Conservation (phyloP, 2,888 invertebrate genomes). For the Sialis lutaria region DNA sequence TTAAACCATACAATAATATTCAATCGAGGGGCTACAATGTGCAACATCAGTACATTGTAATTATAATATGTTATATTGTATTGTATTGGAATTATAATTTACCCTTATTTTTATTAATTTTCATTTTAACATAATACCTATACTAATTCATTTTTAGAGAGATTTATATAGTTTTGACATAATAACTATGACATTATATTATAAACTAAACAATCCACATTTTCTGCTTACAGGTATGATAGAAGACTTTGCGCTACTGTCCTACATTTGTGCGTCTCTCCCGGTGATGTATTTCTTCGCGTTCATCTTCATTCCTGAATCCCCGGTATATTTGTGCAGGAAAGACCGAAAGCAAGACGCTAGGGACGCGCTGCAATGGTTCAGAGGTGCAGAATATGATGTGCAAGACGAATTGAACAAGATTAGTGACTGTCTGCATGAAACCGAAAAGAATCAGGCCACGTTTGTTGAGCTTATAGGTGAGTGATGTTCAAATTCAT, state of each 20-base stretch:
- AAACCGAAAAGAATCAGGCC: constrained; percentile 26
- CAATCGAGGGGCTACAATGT: too few species aligned
- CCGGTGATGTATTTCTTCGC: constrained; percentile 25
- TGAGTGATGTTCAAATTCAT: too few species aligned
- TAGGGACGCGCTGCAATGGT: constrained; percentile 36
- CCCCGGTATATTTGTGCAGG: constrained; percentile 42
- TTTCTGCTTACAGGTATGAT: constrained; percentile 19
- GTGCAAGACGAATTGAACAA: constrained; percentile 34
- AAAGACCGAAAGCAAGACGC: constrained; percentile 38
- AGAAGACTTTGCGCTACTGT: constrained; percentile 25
- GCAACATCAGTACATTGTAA: too few species aligned
- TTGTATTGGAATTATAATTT: too few species aligned
- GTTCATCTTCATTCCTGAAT: constrained; percentile 50
- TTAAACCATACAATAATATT: too few species aligned
- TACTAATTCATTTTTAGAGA: too few species aligned
- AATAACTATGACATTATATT: too few species aligned
- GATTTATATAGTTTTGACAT: too few species aligned
- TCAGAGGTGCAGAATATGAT: constrained; percentile 40
- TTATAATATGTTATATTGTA: too few species aligned
- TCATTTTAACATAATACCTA: too few species aligned
- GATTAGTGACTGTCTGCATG: constrained; percentile 29
- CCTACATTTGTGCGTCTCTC: constrained; percentile 24
- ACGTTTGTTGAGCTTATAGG: constrained; percentile 26
- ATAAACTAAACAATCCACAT: too few species aligned
- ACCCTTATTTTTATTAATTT: too few species aligned